Conservation (phyloP, 1,140 invertebrate species). For the Camponotus pennsylvanicus region DNA sequence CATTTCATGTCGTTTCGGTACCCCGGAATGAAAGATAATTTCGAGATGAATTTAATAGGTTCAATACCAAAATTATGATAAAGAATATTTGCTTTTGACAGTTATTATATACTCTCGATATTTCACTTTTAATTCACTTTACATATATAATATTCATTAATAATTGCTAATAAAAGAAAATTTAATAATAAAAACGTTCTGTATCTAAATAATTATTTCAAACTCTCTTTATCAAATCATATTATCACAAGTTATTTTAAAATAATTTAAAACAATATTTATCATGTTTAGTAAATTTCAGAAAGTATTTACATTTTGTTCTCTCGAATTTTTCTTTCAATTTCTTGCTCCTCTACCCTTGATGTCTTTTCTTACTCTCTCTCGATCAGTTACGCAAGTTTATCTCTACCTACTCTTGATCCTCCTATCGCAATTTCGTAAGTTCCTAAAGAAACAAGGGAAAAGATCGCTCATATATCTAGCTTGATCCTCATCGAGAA, state of each 20-base stretch:
- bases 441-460: conserved; percentile 35
- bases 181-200: neutral
- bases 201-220: neutral
- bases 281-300: neutral
- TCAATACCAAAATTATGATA: neutral
- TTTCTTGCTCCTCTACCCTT: conserved; percentile 18
- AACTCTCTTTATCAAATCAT: neutral
- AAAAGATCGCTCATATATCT: conserved; percentile 20
- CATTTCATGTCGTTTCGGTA: neutral
- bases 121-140: neutral
- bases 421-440: conserved; percentile 22
- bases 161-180: neutral
- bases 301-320: conserved; percentile 12
- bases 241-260: neutral
- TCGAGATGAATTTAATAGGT: neutral
- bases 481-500: conserved; percentile 18
- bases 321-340: conserved; percentile 14
- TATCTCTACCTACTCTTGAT: conserved; percentile 32
- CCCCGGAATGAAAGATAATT: neutral
- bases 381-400: conserved; percentile 41
- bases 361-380: conserved; percentile 31
- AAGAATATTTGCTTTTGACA: neutral
- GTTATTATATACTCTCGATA: neutral
- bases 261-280: conserved; percentile 13
- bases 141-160: neutral